Base-by-base conservation (phyloP, 2,888 invertebrate species). In the Caenorhabditis sp. region DNA sequence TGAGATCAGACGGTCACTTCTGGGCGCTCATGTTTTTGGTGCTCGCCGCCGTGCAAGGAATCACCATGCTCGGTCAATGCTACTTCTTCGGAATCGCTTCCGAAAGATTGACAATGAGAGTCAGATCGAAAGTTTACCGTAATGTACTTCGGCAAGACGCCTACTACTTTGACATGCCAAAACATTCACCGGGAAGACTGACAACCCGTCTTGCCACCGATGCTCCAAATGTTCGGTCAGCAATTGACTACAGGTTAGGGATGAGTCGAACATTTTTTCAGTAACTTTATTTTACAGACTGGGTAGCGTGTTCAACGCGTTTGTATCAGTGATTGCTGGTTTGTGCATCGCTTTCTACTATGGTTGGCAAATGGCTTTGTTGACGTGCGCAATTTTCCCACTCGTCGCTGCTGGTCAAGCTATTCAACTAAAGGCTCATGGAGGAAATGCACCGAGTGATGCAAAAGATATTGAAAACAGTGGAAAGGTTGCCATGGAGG, bases 381-480 rank as follows among this genome's bases (percentile, higher is more conserved):
- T 31, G 31, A 31, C 31, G 5, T 31, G 31, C n/a, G 86, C 86
- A 5, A 89, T 89, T 68, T 81, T 89, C 55, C 90, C 90, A 1
- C 62, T 84, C 24, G 70, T 68, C 14, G 86, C 87, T 53, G 66
- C 88, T 14, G 88, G 88, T 23, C 88, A 89, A 17, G 83, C 85
- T 26, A 50, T 89, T 10, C 87, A 89, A 69, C 87, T 89, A 81
- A 88, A 86, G 63, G 83, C 88, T 60, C 66, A 88, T 49, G 87
- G 88, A 53, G 89, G 90, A 50, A 88, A 88, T 27, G 89, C 90
- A 58, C 88, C 87, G n/a, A 85, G 88, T 59, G 90, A 91, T 81
- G 88, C 89, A 0, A 87, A 86, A 37, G 87, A 89, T 1, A 87
- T 90, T 88, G 90, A 90, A 76, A 87, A 88, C 60, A 90, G 90